These are phyloP conservation scores for Drosophila simulans DNA, from an alignment of 1,140 invertebrate species.

Conservation along the genomic window DNA sequence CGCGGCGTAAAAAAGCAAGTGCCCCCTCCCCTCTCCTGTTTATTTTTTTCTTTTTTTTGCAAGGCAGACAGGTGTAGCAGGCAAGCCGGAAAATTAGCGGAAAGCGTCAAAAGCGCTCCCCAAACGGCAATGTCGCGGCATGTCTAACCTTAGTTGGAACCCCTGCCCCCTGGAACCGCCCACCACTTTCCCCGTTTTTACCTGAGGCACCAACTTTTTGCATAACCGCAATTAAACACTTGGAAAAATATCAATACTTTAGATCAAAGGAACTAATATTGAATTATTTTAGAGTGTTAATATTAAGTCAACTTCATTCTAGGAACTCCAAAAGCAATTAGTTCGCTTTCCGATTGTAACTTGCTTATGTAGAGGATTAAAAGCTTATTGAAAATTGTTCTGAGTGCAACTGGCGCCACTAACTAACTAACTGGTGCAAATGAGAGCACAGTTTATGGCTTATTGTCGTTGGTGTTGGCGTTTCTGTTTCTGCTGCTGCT, in stretches of 20 bases:
- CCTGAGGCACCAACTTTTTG: slow-evolving; percentile 34
- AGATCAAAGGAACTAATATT: not conserved
- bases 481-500: slow-evolving; percentile 31
- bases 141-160: slow-evolving; percentile 36
- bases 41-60: slow-evolving; percentile 6
- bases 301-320: not conserved
- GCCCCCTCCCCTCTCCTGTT: not conserved
- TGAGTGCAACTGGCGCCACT: slow-evolving; percentile 13
- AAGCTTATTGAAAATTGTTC: not conserved
- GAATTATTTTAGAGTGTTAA: too few relatives aligned
- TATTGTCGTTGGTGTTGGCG: slow-evolving; percentile 39
- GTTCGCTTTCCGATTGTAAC: too few relatives aligned
- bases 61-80: slow-evolving; percentile 75
- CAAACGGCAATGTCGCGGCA: slow-evolving; percentile 76
- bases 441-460: slow-evolving; percentile 71
- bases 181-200: not conserved
- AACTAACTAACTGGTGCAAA: slow-evolving; percentile 70
- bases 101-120: slow-evolving; percentile 81
- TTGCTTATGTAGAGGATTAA: too few relatives aligned
- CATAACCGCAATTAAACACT: slow-evolving; percentile 61
- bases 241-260: slow-evolving; percentile 15
- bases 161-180: not conserved
- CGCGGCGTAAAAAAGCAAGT: slow-evolving; percentile 44
- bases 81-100: slow-evolving; percentile 80
- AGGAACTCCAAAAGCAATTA: not conserved